Evolutionary conservation across 2,888 invertebrate genomes (phyloP).

Genomic region (Temnothorax unifasciatus): DNA sequence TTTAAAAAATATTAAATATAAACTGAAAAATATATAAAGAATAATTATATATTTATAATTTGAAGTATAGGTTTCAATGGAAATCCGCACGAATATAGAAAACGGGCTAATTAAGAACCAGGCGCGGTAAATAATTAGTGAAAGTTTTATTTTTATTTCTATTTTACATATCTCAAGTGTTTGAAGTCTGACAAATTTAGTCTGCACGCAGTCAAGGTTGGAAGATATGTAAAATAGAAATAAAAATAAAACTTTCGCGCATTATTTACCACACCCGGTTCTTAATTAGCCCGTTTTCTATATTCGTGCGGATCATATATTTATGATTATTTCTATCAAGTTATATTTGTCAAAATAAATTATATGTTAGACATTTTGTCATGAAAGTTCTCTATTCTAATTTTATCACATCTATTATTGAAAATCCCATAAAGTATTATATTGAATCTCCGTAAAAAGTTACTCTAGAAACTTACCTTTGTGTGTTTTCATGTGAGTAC

Average conservation of each 20-base stretch:
- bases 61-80: no score
- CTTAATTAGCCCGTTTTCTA: no score
- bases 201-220: no score
- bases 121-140: no score
- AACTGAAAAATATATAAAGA: conserved; percentile 1
- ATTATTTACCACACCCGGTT: no score
- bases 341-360: conserved; percentile 26
- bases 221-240: no score
- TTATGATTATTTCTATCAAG: conserved; percentile 2
- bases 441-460: background rate
- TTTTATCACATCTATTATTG: conserved; percentile 15
- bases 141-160: no score
- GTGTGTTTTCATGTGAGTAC: conserved; percentile 98
- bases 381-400: conserved; percentile 1
- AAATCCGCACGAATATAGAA: no score
- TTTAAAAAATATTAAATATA: conserved; percentile 26
- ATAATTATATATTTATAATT: conserved; percentile 21
- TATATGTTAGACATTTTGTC: conserved; percentile 17
- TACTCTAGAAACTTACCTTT: conserved; percentile 90
- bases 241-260: no score
- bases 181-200: no score
- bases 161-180: no score
- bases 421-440: conserved; percentile 24
- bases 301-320: background rate
- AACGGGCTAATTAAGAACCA: no score